Evolutionary conservation across 1,140 invertebrate genomes (phyloP), one percentile per base, ranked within the genome.

Genomic region (Acromyrmex heyeri): DNA sequence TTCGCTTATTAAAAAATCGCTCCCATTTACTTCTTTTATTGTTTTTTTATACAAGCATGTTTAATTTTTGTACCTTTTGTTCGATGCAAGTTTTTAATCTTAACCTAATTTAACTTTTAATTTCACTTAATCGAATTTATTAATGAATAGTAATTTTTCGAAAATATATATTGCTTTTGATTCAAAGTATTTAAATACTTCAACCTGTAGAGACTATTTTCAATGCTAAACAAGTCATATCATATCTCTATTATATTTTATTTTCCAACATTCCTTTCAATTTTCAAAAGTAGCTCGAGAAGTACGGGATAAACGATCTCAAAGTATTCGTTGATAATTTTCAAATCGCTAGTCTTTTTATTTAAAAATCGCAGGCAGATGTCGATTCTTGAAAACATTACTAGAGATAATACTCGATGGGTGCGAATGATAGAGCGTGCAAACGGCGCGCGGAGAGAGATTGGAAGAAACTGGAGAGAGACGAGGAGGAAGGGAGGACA

Each of bases 381-480:
- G 53, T 57, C 18, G 38, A 3, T 44, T 34, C 30, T n/a, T 7
- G 12, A 27, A 12, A 38, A 27, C 21, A 69, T 81, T 64, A 55
- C 34, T 21, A 10, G 30, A 81, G 77, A 79, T 81, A 81, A 70
- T 81, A 55, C 30, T 38, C n/a, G 48, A 55, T 8, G 65, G 48
- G 77, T 24, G 77, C 65, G 48, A 70, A 81, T 64, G 64, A 70
- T 79, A 79, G 62, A 79, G 62, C 61, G 59, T 78, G 44, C 64
- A 55, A 70, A 12, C 77, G 77, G 12, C 14, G 30, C 48, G 38
- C 30, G 18, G 21, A 75, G 55, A 59, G 55, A 38, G 30, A 44
- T 75, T 75, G 72, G 34, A 75, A 75, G 72, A 75, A 75, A 85
- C n/a, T n/a, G 70, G 50, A 18, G 50, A 75, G 83, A 14, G 30